Conservation (phyloP, 2,797 vertebrate species). For the Austrolebias charrua region DNA sequence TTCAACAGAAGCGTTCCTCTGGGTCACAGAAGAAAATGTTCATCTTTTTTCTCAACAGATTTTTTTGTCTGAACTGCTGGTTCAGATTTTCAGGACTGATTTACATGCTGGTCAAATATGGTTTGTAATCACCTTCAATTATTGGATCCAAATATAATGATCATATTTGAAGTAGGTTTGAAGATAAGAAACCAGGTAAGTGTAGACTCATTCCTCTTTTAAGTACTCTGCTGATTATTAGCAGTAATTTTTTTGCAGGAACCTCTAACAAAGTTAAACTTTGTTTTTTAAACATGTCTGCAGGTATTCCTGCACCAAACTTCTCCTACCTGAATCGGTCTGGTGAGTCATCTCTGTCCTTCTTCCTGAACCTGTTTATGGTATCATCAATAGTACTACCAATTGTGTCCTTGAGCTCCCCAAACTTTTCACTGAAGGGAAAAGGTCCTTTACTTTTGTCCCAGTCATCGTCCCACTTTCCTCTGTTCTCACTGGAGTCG, state of each 20-base stretch:
- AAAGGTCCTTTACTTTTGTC: conserved; percentile 90
- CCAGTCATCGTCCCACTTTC: conserved; percentile 97
- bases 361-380: conserved; percentile 94
- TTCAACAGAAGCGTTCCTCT: neutral
- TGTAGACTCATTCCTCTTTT: too few relatives aligned
- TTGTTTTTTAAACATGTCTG: neutral
- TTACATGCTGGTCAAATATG: too few relatives aligned
- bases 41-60: too few relatives aligned
- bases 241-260: too few relatives aligned
- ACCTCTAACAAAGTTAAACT: too few relatives aligned
- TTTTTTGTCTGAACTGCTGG: too few relatives aligned
- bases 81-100: too few relatives aligned
- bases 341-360: conserved; percentile 94
- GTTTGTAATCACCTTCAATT: too few relatives aligned
- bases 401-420: conserved; percentile 97
- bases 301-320: neutral
- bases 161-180: too few relatives aligned
- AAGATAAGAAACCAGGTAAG: too few relatives aligned
- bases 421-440: conserved; percentile 96
- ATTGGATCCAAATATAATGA: too few relatives aligned
- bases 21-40: neutral
- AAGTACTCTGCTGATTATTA: too few relatives aligned
- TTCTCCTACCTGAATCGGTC: conserved; percentile 89
- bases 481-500: conserved; percentile 83
- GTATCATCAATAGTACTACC: conserved; percentile 97